Conservation (phyloP, 1,140 invertebrate genomes). For the Daktulosphaira vitifoliae region DNA sequence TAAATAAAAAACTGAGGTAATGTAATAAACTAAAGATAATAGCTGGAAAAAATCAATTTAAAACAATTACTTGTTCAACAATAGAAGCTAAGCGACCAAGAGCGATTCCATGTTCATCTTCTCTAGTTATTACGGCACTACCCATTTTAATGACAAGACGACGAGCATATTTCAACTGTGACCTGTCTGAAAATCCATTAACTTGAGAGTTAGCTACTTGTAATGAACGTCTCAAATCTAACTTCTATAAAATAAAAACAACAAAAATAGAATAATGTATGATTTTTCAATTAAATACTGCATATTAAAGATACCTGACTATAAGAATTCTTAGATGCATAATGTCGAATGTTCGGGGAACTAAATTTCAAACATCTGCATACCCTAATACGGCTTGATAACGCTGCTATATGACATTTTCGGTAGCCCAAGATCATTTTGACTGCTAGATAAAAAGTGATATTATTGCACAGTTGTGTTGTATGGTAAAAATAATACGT, state of each 20-base stretch:
- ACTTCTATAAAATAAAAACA: no score
- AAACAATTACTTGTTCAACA: slow-evolving; percentile 75
- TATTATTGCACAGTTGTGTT: no score
- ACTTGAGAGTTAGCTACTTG: not conserved
- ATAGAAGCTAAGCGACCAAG: slow-evolving; percentile 91
- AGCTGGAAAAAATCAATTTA: no score
- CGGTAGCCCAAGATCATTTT: slow-evolving; percentile 13
- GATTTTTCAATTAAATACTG: no score
- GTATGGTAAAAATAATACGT: no score
- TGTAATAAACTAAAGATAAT: no score
- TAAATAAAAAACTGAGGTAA: no score
- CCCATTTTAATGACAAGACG: slow-evolving; percentile 93
- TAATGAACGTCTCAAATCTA: slow-evolving; percentile 11
- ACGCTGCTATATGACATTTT: not conserved
- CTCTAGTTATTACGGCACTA: slow-evolving; percentile 93
- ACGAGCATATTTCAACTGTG: slow-evolving; percentile 79
- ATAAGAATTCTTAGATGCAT: not conserved
- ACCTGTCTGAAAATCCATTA: slow-evolving; percentile 64
- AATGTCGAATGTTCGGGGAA: not conserved
- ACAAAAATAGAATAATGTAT: no score
- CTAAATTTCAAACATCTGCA: not conserved
- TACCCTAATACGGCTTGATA: slow-evolving; percentile 13
- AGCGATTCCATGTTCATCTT: slow-evolving; percentile 93
- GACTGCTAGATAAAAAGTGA: not conserved
- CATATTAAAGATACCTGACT: slow-evolving; percentile 13